A percentile compares a stretch with the other conserved stretches of the same genome.
Conservation (phyloP, 2,797 vertebrate species). For the Micrastur ruficollis region DNA sequence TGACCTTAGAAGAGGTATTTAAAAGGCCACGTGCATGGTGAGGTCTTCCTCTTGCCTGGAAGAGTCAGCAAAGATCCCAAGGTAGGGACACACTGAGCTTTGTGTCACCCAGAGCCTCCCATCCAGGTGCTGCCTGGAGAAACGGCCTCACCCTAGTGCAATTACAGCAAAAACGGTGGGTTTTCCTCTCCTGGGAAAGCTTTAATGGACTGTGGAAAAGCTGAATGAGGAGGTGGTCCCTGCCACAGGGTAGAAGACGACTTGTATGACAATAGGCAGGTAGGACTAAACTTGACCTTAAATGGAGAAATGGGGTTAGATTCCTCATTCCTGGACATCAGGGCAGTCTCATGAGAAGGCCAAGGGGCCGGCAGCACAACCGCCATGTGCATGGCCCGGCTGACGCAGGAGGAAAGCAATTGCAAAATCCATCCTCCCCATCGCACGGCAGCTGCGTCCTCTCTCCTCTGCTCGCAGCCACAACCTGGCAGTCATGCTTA, state of each 20-base stretch:
- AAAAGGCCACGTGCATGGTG: background rate
- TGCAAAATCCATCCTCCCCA: background rate
- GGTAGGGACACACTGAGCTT: background rate
- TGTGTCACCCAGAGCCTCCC: background rate
- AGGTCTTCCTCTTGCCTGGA: background rate
- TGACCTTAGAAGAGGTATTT: background rate
- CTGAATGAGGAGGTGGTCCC: background rate
- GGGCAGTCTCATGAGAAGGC: background rate
- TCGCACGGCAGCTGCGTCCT: background rate
- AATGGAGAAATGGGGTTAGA: background rate
- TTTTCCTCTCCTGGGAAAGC: background rate
- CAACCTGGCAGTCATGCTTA: rapidly evolving
- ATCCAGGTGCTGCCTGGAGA: background rate
- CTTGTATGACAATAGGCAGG: background rate
- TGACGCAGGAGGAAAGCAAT: background rate
- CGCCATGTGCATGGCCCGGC: background rate
- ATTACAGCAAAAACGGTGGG: rapidly evolving
- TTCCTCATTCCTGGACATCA: background rate
- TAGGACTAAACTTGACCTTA: background rate
- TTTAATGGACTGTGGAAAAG: background rate
- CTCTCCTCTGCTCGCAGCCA: background rate
- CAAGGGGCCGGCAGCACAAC: background rate
- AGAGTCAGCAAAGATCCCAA: background rate
- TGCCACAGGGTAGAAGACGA: background rate
- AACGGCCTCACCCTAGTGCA: background rate